Evolutionary conservation across 2,888 invertebrate genomes (phyloP).

Genomic region (Agrochola macilenta): DNA sequence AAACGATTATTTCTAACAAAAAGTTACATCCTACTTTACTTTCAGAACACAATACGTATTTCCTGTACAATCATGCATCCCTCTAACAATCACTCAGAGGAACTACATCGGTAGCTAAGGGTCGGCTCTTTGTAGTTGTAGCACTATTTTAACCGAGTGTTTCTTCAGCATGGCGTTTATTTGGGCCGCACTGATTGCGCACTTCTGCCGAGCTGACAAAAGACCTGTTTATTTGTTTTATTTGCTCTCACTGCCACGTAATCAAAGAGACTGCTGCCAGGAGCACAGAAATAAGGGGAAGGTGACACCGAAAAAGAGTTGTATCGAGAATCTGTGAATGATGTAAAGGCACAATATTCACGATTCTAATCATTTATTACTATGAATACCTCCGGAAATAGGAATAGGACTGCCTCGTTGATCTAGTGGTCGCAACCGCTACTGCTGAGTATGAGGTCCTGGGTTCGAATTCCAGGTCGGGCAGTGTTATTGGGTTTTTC

Average conservation of each 20-base stretch:
- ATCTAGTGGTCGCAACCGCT: too few species aligned
- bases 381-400: too few species aligned
- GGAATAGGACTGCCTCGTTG: too few species aligned
- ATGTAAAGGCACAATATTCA: not conserved
- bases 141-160: conserved; percentile 43
- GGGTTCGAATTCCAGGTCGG: too few species aligned
- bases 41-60: conserved; percentile 2
- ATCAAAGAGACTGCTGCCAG: conserved; percentile 44
- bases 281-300: conserved; percentile 18
- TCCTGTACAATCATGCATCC: conserved; percentile 11
- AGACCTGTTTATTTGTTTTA: conserved; percentile 60
- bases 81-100: not conserved
- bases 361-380: not conserved
- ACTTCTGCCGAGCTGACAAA: conserved; percentile 56
- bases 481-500: too few species aligned
- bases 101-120: conserved; percentile 36
- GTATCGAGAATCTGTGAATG: not conserved
- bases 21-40: not conserved
- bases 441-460: too few species aligned
- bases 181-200: conserved; percentile 61
- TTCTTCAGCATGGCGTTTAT: conserved; percentile 50
- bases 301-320: not conserved
- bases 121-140: conserved; percentile 15
- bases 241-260: conserved; percentile 52
- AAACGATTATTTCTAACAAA: not conserved